Conservation (phyloP, 1,140 invertebrate genomes). For the Latrodectus geometricus region DNA sequence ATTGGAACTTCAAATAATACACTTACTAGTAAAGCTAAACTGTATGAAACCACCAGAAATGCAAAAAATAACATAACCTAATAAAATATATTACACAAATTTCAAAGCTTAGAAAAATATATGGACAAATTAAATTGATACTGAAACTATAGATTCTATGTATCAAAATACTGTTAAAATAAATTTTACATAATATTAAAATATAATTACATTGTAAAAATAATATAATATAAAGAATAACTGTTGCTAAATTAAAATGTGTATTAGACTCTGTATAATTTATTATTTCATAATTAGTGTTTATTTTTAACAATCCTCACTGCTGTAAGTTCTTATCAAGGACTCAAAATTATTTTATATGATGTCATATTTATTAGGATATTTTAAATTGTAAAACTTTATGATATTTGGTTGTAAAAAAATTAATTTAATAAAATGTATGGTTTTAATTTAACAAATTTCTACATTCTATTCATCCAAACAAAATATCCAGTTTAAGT, state of each 20-base stretch:
- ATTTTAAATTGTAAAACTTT: too few species aligned
- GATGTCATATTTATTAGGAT: too few species aligned
- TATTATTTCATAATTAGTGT: too few species aligned
- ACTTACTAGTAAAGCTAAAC: slow-evolving; percentile 65
- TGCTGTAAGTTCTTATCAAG: too few species aligned
- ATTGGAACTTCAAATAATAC: slow-evolving; percentile 68
- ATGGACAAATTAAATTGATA: background rate
- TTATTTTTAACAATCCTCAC: too few species aligned
- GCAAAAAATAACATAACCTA: slow-evolving; percentile 30
- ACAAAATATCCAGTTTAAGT: too few species aligned
- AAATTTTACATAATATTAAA: background rate
- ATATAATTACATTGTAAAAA: background rate
- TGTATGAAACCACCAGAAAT: slow-evolving; percentile 65
- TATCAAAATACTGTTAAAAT: background rate
- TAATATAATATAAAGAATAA: background rate
- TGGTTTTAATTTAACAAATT: too few species aligned
- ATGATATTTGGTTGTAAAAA: too few species aligned
- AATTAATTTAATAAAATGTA: too few species aligned
- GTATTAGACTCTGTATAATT: too few species aligned
- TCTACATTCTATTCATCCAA: too few species aligned
- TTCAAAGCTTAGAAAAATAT: background rate
- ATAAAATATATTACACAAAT: background rate
- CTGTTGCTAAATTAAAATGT: background rate
- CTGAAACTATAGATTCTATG: background rate
- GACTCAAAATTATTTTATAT: too few species aligned